Percentiles rank a stretch among this genome's conserved stretches.
These are phyloP conservation scores for Hydrolagus affinis DNA, from an alignment of 2,113 vertebrate genomes.

Conservation along the genomic window DNA sequence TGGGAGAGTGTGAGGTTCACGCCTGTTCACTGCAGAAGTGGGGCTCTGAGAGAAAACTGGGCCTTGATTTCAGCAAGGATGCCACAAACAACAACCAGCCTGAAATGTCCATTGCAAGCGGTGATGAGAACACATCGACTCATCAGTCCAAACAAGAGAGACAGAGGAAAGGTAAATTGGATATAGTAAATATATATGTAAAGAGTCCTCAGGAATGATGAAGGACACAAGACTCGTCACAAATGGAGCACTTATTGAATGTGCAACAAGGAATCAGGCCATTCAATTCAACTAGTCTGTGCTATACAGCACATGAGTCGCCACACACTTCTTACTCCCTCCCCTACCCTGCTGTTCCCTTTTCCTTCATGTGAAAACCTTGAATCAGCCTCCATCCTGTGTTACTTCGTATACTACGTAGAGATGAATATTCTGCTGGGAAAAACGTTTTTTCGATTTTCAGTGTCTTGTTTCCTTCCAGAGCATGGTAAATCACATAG, in stretches of 20 bases:
- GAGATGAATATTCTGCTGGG: neutral
- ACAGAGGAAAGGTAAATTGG: slow-evolving; percentile 80
- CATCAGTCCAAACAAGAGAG: slow-evolving; percentile 56
- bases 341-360: no score
- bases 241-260: no score
- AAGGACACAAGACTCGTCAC: no score
- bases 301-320: no score
- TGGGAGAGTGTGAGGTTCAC: slow-evolving; percentile 78
- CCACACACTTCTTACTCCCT: no score
- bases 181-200: neutral
- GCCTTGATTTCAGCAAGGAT: slow-evolving; percentile 81
- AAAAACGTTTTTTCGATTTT: neutral
- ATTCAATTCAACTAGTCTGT: no score
- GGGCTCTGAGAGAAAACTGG: slow-evolving; percentile 90
- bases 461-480: neutral
- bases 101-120: slow-evolving; percentile 80
- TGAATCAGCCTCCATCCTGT: neutral
- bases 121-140: slow-evolving; percentile 81
- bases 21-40: slow-evolving; percentile 84
- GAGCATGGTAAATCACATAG: neutral
- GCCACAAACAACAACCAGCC: slow-evolving; percentile 88
- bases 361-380: no score
- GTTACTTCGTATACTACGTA: neutral
- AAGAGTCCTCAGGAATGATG: neutral
- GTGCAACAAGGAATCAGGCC: neutral